Conservation (phyloP, 2,113 vertebrate genomes). For the Channa maculata region DNA sequence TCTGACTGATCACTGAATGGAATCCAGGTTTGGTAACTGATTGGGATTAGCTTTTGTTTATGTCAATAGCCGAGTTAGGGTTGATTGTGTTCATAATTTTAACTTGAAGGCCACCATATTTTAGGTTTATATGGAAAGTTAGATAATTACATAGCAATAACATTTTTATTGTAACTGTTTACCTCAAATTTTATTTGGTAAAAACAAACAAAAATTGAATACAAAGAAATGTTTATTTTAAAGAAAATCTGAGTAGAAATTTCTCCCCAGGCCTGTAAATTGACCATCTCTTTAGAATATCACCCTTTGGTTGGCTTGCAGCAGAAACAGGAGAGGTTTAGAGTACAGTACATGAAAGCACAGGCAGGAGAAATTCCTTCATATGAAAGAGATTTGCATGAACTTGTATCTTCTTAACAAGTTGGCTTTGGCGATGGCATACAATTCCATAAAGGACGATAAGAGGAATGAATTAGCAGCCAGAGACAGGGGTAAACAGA, state of each 20-base stretch:
- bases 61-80: no score
- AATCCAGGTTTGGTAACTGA: no score
- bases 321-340: constrained; percentile 18
- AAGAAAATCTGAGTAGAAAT: background rate
- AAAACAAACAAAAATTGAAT: background rate
- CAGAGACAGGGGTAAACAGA: constrained; percentile 53
- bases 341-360: constrained; percentile 25
- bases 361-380: constrained; percentile 45
- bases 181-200: background rate
- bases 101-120: no score
- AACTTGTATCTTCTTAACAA: constrained; percentile 52
- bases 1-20: no score
- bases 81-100: no score
- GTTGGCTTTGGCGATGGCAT: constrained; percentile 43
- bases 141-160: no score
- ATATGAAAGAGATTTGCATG: constrained; percentile 52
- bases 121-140: no score
- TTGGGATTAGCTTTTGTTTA: no score
- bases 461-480: constrained; percentile 62
- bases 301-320: constrained; percentile 13
- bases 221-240: no score
- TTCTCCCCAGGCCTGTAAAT: constrained; percentile 33
- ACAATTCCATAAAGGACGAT: constrained; percentile 48
- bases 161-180: no score
- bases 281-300: constrained; percentile 31